Evolutionary conservation across 2,797 vertebrate genomes (phyloP).

Genomic region (Manis javanica): DNA sequence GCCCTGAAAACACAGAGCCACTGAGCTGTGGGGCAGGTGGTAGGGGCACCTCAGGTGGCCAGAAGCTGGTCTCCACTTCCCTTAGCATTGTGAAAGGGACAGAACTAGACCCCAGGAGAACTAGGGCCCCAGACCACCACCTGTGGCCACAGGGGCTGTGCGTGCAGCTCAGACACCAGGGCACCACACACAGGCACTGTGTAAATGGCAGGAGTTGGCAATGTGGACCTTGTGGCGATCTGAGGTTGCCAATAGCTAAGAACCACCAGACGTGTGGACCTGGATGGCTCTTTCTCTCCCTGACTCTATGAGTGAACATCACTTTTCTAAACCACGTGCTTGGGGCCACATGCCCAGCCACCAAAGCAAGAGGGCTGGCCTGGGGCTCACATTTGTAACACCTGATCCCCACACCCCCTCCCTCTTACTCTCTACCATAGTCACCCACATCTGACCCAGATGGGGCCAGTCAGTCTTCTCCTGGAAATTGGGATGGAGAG

Average conservation of each 20-base stretch:
- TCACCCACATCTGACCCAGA: background rate
- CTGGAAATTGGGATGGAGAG: background rate
- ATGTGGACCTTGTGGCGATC: background rate
- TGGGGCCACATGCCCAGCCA: too few relatives aligned
- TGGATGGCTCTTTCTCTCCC: background rate
- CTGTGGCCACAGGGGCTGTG: rapidly evolving
- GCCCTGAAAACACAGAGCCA: background rate
- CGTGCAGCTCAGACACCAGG: background rate
- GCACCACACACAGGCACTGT: rapidly evolving
- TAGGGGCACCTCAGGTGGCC: rapidly evolving
- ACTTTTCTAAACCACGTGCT: background rate
- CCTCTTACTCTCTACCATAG: background rate
- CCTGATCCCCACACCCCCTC: background rate
- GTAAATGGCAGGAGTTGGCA: background rate
- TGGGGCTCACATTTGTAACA: background rate
- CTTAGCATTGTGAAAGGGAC: background rate
- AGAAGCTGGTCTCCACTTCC: background rate
- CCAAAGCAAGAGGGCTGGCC: background rate
- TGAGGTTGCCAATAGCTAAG: background rate
- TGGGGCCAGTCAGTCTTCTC: background rate
- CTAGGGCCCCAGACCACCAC: background rate
- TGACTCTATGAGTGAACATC: background rate
- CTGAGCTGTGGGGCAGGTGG: background rate
- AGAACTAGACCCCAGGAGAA: background rate
- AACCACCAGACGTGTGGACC: background rate